A percentile compares a stretch with the other conserved stretches of the same genome.
Conservation (phyloP, 1,140 invertebrate genomes). For the Atopsyche davidsoni region DNA sequence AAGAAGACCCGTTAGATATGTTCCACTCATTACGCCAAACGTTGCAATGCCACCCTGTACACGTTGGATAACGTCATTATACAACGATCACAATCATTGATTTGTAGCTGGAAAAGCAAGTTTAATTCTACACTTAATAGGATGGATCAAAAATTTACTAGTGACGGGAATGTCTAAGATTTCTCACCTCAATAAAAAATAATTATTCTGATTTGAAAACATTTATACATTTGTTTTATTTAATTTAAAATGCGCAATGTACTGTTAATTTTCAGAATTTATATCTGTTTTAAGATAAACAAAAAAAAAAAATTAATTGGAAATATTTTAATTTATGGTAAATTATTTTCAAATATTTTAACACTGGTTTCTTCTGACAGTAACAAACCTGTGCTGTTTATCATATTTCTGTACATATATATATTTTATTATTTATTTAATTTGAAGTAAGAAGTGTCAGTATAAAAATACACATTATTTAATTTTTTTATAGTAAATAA, state of each 20-base stretch:
- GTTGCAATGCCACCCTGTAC: too few relatives aligned
- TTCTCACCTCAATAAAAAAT: neutral
- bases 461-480: neutral
- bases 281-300: neutral
- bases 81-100: conserved; percentile 1
- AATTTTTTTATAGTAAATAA: neutral
- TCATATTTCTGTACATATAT: neutral
- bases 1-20: too few relatives aligned
- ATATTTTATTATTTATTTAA: neutral
- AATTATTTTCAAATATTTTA: neutral
- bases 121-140: neutral
- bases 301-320: neutral
- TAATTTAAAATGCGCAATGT: neutral
- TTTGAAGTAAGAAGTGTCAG: neutral
- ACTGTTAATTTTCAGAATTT: too few relatives aligned
- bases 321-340: neutral
- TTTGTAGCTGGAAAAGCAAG: neutral
- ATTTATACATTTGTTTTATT: neutral
- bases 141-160: neutral
- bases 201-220: neutral
- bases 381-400: neutral
- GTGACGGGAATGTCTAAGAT: neutral
- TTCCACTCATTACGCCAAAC: too few relatives aligned
- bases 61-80: neutral
- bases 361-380: neutral